Evolutionary conservation across 2,888 invertebrate species (phyloP), one percentile per base, ranked within the genome.

Genomic region (Tetanocera ferruginea): DNA sequence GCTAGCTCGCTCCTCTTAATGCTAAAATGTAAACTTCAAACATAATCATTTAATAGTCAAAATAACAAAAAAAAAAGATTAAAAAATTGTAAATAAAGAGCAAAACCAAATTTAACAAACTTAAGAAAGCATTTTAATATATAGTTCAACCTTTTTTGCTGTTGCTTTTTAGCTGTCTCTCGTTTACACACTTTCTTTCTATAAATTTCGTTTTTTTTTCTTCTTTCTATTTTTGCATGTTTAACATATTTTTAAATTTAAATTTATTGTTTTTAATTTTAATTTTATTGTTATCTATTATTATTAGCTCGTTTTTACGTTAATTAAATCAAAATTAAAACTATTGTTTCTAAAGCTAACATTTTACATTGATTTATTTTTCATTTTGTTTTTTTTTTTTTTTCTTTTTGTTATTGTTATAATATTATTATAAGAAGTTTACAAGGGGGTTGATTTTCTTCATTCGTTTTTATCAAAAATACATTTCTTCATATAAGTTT

Each of bases 391-490:
- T 19, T 55, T 55, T 74, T 74, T 9, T 74, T 79, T 23, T 71
- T 9, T 74, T 79, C n/a, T 71, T 49, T 73, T 49, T 75, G 66
- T 72, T 77, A 25, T 78, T 72, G 67, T 51, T 79, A 43, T 60
- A 19, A 78, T 76, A 52, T 76, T 49, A 64, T 57, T 70, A 71
- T 81, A 80, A 52, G 77, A 80, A 77, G 71, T 81, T 60, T 60
- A 60, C 60, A 60, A n/a, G n/a, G n/a, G n/a, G 28, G 28, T 34
- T 71, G 74, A 55, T 67, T 75, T 80, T 64, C 57, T 51, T 79
- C 77, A 37, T 72, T 74, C 55, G 23, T 62, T 43, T 67, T 49
- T 70, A 71, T 80, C 76, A 73, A 75, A 72, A 73, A 76, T 72
- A 78, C 77, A 77, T 77, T 77, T 62, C 19, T 62, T 60, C 28